phyloP scores from a whole-genome alignment of 2,888 invertebrate species.

The Scrobipalpa costella region DNA sequence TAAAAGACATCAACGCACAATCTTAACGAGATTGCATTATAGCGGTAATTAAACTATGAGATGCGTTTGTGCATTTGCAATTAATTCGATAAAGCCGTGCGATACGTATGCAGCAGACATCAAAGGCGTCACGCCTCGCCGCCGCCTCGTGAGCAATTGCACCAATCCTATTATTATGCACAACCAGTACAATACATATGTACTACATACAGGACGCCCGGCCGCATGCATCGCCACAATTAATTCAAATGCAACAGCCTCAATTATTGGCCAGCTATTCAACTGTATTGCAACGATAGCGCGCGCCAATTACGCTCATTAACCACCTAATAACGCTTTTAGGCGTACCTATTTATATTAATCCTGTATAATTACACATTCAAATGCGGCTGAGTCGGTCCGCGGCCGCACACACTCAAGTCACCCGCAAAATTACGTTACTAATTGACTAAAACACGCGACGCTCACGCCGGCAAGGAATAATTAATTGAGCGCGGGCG shows the following conservation, averaged over 20 bases:
- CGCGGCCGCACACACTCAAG: constrained; percentile 75
- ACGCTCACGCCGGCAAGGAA: constrained; percentile 79
- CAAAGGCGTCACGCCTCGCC: constrained; percentile 65
- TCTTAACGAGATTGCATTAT: background rate
- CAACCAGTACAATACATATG: constrained; percentile 52
- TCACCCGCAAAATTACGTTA: constrained; percentile 81
- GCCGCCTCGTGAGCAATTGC: constrained; percentile 69
- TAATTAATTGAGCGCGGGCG: constrained; percentile 78
- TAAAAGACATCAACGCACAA: constrained; percentile 21
- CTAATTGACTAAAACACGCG: constrained; percentile 82
- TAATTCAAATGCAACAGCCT: constrained; percentile 76
- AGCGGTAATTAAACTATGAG: constrained; percentile 14
- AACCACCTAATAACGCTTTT: constrained; percentile 27
- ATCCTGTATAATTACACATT: constrained; percentile 47
- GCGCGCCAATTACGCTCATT: constrained; percentile 32
- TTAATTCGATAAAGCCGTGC: constrained; percentile 19
- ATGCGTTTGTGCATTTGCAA: constrained; percentile 22
- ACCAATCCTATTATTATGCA: constrained; percentile 66
- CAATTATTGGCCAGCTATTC: constrained; percentile 67
- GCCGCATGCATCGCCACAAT: constrained; percentile 66
- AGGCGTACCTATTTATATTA: constrained; percentile 39
- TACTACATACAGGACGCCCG: constrained; percentile 43
- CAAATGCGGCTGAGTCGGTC: constrained; percentile 60
- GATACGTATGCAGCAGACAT: constrained; percentile 41
- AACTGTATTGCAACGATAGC: constrained; percentile 44